Base-by-base conservation (phyloP, 1,140 invertebrate species). In the Pseudomyrmex dendroicus region DNA sequence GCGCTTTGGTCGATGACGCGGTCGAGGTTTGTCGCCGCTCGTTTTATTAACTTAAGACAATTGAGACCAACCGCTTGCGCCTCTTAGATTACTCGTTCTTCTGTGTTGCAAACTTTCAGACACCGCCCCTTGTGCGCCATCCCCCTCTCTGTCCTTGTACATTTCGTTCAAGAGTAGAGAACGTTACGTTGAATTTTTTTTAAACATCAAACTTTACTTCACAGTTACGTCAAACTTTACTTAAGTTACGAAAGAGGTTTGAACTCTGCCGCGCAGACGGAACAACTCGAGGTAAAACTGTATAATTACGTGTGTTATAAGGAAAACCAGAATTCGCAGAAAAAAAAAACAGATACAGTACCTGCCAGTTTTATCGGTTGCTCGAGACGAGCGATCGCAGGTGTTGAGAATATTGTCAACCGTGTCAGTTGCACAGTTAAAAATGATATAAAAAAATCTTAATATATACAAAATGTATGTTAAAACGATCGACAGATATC, bases 21-120 rank as follows among this genome's bases (percentile, higher is more conserved):
- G 64, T 17, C 48, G 63, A 22, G n/a, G 59, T 67, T 67, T 50
- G 46, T 63, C 59, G 59, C 13, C 44, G 20, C 20, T 35, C 17
- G 63, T 66, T 70, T 70, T 35, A 70, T 78, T 70, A 78, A 68
- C 63, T 66, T 56, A 7, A 1, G 20, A 56, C 50, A 54, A 66
- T 77, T 20, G 62, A 46, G 35, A 35, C 35, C 35, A 35, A 35
- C 15, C 76, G 20, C 15, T 62, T 20, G 46, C 54, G 22, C 2
- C 15, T 8, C 44, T 68, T 22, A 57, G 17, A 59, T 78, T 46
- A 57, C 74, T 57, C 5, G 54, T 44, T 35, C 4, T 67, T 12
- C 10, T 46, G 13, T 46, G 35, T 73, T 57, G 9, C 8, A n/a
- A 63, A 74, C 10, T 67, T 8, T 44, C 13, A 66, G 25, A 3